A percentile compares a stretch with the other conserved stretches of the same genome.
These are phyloP conservation scores for Epinotia brunnichana DNA, from an alignment of 2,888 invertebrate species.

Conservation along the genomic window DNA sequence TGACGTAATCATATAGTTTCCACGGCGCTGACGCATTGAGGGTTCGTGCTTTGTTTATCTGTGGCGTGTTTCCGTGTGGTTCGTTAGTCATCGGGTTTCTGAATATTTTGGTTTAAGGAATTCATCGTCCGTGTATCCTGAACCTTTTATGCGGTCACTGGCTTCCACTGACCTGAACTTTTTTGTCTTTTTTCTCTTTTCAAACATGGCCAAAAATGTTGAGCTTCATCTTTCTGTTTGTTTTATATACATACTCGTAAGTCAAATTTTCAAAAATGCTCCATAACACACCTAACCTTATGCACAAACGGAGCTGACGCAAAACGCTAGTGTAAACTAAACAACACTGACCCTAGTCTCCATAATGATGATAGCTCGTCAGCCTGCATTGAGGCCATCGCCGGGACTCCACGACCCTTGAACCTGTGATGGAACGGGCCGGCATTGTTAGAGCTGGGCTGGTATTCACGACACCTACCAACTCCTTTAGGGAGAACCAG, in stretches of 20 bases:
- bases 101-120: slow-evolving; percentile 24
- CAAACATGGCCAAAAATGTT: too few species aligned
- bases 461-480: neutral
- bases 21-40: slow-evolving; percentile 62
- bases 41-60: slow-evolving; percentile 50
- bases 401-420: slow-evolving; percentile 40
- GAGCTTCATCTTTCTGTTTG: too few species aligned
- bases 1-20: slow-evolving; percentile 66
- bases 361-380: slow-evolving; percentile 56
- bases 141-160: slow-evolving; percentile 9
- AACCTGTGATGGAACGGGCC: slow-evolving; percentile 24
- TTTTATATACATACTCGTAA: too few species aligned
- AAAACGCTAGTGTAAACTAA: slow-evolving; percentile 14
- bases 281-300: neutral
- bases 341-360: slow-evolving; percentile 26
- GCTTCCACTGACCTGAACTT: neutral
- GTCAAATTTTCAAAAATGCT: too few species aligned
- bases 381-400: slow-evolving; percentile 50
- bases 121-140: neutral
- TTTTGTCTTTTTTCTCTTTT: too few species aligned
- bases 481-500: neutral
- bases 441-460: slow-evolving; percentile 26
- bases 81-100: slow-evolving; percentile 35
- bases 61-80: slow-evolving; percentile 46
- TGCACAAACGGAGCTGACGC: neutral